Conservation (phyloP, 2,888 invertebrate genomes). For the Hyalella azteca region DNA sequence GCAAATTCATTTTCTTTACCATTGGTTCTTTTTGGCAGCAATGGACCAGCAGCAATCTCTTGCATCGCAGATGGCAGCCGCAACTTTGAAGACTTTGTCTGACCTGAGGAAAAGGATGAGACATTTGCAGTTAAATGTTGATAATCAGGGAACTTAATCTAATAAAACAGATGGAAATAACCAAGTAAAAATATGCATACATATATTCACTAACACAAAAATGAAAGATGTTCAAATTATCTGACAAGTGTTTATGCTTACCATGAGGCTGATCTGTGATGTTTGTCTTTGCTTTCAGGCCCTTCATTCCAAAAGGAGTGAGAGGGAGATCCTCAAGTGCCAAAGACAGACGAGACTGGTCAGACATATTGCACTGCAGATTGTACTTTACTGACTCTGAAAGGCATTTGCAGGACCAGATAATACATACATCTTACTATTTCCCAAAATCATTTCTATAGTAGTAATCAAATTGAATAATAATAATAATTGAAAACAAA, state of each 20-base stretch:
- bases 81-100: no score
- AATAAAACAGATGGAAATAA: neutral
- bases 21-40: no score
- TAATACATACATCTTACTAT: no score
- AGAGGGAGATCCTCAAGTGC: constrained; percentile 51
- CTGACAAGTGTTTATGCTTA: neutral
- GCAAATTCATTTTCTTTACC: no score
- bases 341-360: constrained; percentile 48
- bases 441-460: no score
- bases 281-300: neutral
- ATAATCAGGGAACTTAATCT: neutral
- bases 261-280: neutral
- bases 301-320: constrained; percentile 55
- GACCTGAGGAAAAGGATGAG: neutral
- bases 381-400: no score
- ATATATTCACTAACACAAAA: no score
- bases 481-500: no score
- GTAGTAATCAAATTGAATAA: no score
- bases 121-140: neutral
- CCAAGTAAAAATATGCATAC: neutral
- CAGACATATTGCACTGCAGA: constrained; percentile 1
- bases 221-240: neutral
- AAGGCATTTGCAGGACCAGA: no score
- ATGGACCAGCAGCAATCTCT: no score
- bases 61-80: no score